Evolutionary conservation across 30 jellyfish, hydroid and myxozoan species (phyloP), one percentile per base, ranked within the genome.

Genomic region (Mastigias papua): DNA sequence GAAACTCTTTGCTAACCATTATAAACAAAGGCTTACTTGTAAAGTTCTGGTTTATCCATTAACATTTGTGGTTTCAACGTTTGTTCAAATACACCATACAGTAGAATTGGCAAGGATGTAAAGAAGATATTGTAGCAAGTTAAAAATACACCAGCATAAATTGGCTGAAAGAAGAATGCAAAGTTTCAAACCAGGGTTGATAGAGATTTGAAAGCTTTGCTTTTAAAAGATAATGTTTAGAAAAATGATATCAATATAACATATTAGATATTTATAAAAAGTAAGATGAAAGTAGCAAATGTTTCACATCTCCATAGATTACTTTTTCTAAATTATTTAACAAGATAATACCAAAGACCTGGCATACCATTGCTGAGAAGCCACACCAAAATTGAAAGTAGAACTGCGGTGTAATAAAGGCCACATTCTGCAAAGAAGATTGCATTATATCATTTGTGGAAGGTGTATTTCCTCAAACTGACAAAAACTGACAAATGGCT

Each of bases 11-110:
- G n/a, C n/a, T n/a, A n/a, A n/a, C n/a, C n/a, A n/a, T n/a, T n/a
- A n/a, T n/a, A n/a, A n/a, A n/a, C n/a, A 10, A 79, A 29, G 9
- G 15, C 82, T 22, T 79, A 96, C 99, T 95, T 91, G 93, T 96
- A 96, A 50, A 96, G 69, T 26, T 66, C 76, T 10, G 99, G 99
- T 75, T 92, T 73, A 42, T 78, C 87, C 82, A 87, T 35, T 70
- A 96, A 64, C 0, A 93, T 83, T 48, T 79, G 75, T 26, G 90
- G 91, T 58, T 68, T 75, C 64, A 91, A 81, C 34, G 86, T 84
- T 69, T 96, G 92, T 46, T 96, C 99, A 87, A 90, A 91, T 21
- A 90, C 89, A 10, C 99, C 99, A 74, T 91, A 96, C n/a, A 92
- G 90, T 66, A 96, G 76, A 48, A 91, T 87, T 16, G 99, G 99